phyloP scores from a whole-genome alignment of 2,797 vertebrate species.

The Pseudochaenichthys georgianus region DNA sequence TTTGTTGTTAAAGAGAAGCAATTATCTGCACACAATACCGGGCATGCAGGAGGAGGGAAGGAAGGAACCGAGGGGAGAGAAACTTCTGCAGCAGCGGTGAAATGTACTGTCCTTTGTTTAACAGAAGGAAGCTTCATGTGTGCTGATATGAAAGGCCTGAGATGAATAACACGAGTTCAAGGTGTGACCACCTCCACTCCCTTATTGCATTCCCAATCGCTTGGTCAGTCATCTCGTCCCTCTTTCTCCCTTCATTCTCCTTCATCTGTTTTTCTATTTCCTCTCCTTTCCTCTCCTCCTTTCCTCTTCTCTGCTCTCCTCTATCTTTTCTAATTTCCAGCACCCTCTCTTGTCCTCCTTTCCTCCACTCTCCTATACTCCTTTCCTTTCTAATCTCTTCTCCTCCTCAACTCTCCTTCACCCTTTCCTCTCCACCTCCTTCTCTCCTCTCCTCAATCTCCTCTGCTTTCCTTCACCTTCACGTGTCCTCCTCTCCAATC shows the following conservation, averaged over 20 bases:
- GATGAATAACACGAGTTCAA: constrained; percentile 49
- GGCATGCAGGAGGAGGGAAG: neutral
- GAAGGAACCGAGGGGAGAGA: neutral
- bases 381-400: no score
- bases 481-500: no score
- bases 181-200: constrained; percentile 16
- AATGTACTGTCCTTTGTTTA: constrained; percentile 37
- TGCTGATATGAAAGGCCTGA: constrained; percentile 48
- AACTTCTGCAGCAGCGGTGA: constrained; percentile 24
- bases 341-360: no score
- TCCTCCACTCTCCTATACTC: neutral
- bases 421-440: neutral
- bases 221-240: constrained; percentile 19
- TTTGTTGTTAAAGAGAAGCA: constrained; percentile 66
- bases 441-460: neutral
- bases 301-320: constrained; percentile 3
- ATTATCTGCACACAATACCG: constrained; percentile 62
- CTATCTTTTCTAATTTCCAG: no score
- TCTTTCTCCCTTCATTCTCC: constrained; percentile 13
- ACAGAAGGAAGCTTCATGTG: constrained; percentile 30
- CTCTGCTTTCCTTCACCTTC: no score
- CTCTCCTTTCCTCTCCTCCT: constrained; percentile 7
- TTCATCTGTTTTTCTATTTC: neutral
- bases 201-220: constrained; percentile 28
- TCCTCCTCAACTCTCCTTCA: no score